Evolutionary conservation across 2,888 invertebrate species (phyloP).

Genomic region (Hecatera dysodea): DNA sequence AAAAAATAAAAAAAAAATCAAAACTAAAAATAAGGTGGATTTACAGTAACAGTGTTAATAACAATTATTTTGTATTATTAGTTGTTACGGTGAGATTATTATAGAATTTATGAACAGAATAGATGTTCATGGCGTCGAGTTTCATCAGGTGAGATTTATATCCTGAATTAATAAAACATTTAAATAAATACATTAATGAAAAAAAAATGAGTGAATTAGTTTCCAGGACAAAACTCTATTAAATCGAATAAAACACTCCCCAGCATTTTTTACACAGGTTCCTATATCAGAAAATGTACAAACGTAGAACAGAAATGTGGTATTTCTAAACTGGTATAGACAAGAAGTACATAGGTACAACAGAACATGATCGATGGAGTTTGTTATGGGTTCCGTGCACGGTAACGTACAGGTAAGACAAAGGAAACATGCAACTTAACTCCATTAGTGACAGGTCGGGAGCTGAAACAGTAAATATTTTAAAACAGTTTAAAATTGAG

Average conservation of each 20-base stretch:
- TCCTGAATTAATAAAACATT: not conserved
- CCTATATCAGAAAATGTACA: not conserved
- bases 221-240: not conserved
- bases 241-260: not conserved
- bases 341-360: constrained; percentile 17
- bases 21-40: too few relatives aligned
- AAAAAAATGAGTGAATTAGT: not conserved
- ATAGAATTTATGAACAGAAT: too few relatives aligned
- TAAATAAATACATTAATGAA: too few relatives aligned
- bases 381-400: constrained; percentile 45
- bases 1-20: too few relatives aligned
- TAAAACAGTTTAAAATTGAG: too few relatives aligned
- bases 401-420: constrained; percentile 46
- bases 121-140: too few relatives aligned
- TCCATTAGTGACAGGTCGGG: constrained; percentile 34
- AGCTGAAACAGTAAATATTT: not conserved
- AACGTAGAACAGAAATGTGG: not conserved
- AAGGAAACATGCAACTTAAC: constrained; percentile 52
- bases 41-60: too few relatives aligned
- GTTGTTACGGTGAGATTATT: too few relatives aligned
- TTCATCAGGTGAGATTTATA: too few relatives aligned
- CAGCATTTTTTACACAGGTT: too few relatives aligned
- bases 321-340: constrained; percentile 21
- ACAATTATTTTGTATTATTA: too few relatives aligned
- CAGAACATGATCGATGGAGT: constrained; percentile 51